phyloP scores from a whole-genome alignment of 2,113 vertebrate species.

The Phalacrocorax aristotelis region DNA sequence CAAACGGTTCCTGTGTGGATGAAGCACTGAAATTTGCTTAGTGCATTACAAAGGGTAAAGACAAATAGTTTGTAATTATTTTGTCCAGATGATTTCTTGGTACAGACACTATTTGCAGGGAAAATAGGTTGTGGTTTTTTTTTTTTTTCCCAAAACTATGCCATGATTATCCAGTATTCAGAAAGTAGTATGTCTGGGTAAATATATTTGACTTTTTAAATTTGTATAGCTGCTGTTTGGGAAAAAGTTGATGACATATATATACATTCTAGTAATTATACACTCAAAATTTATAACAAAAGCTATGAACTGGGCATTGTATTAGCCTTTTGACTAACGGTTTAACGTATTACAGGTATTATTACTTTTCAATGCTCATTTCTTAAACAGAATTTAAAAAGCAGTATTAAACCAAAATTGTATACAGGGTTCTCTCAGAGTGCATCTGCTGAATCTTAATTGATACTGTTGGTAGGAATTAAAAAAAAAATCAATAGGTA shows the following conservation, averaged over 20 bases:
- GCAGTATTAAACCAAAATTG: not conserved
- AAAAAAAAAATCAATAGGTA: slow-evolving; percentile 26
- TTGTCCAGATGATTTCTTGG: not conserved
- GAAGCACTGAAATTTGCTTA: not conserved
- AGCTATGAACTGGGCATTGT: not conserved
- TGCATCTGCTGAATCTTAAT: slow-evolving; percentile 27
- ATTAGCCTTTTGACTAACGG: not conserved
- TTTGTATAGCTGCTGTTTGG: not conserved
- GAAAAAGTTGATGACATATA: not conserved
- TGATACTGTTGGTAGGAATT: slow-evolving; percentile 26
- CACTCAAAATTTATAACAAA: not conserved
- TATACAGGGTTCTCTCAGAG: not conserved
- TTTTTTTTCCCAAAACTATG: not conserved
- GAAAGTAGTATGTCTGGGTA: not conserved
- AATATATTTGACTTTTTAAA: not conserved
- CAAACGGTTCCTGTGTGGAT: not conserved
- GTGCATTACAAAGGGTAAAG: not conserved
- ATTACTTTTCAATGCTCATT: not conserved
- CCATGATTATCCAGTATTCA: not conserved
- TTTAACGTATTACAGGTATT: not conserved
- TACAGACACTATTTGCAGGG: not conserved
- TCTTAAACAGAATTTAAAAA: not conserved
- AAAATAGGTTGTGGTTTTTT: not conserved
- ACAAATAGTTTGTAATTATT: slow-evolving; percentile 1
- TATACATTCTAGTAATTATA: not conserved